Base-by-base conservation (phyloP, 2,113 vertebrate genomes). In the Embiotoca jacksoni region DNA sequence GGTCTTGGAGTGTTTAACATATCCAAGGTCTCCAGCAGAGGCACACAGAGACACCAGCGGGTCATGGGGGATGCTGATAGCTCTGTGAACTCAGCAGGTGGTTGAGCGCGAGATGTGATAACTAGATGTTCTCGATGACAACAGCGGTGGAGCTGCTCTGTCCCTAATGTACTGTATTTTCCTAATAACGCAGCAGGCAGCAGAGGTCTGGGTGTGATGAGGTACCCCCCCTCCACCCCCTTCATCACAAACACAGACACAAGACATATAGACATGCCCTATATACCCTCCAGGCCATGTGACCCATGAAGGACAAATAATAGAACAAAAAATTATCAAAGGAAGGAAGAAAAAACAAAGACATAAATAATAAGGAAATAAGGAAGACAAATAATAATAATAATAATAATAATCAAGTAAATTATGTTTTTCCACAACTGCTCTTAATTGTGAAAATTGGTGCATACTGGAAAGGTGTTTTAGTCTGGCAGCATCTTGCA, bases 21-120 rank as follows among this genome's bases (percentile, higher is more conserved):
- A 92, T 94, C 91, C 87, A 92, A 94, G 90, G 91, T 86, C 88
- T 93, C 93, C 92, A 92, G 89, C 92, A 93, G 93, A 90, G 93
- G 86, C 60, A 75, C 53, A 85, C 87, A 91, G 75, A 88, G 82
- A 84, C 88, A 75, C 78, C 78, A 72, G 77, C 85, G 53, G 90
- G 91, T 94, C 89, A 90, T 15, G 81, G 81, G 86, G 90, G 89
- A 92, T 74, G 85, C 75, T 71, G 69, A 81, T 90, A 83, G 84
- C 87, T 92, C 90, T 93, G 85, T 94, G 92, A 94, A 93, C 94
- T 93, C 94, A 91, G 93, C 88, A 91, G 93, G 93, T 91, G 92
- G 89, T 84, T 85, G 86, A 94, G 88, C 74, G 11, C 75, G n/a
- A 93, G 92, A 94, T 76, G 91, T 84, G 89, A 93, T 94, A 94